Evolutionary conservation across 2,113 vertebrate genomes (phyloP), one percentile per base, ranked within the genome.

Genomic region (Echinops telfairi): DNA sequence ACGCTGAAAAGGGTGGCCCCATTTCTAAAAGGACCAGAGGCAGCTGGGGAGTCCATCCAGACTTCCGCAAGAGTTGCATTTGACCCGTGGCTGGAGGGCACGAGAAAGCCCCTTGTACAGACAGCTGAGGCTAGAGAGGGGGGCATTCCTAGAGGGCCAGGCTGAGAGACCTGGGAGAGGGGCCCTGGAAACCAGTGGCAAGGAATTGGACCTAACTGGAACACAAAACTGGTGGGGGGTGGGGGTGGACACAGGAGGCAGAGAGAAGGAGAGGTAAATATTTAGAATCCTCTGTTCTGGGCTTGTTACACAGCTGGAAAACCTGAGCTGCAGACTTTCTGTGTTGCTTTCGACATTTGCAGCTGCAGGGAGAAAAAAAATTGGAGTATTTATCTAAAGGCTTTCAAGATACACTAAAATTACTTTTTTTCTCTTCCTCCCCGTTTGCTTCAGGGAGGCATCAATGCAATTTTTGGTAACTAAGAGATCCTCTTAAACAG

Each of bases 381-480:
- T 77, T 43, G 33, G 20, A 89, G 53, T 77, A 88, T 93, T 93
- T 90, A 90, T 89, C 92, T 82, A 47, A 89, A 83, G 92, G 64
- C 62, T 94, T 95, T 92, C 75, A 89, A 89, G 75, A 91, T 40
- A 77, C 79, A 85, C 89, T 47, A 76, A 81, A 96, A 90, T 79
- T 66, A 82, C 29, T 8, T 38, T 8, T 23, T 85, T 81, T 73
- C 31, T 19, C 62, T 66, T 40, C n/a, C 25, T 66, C 25, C 60
- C 23, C 6, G 23, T 7, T 22, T 33, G 19, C 40, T 86, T 90
- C 58, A 88, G 73, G 86, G 91, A 96, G 89, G 62, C 96, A 91
- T 68, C 10, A 0, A 86, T 53, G 87, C 80, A 38, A 78, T 79
- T 94, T 90, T 62, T 62, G 94, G 43, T 91, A 95, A 90, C 94